These are phyloP conservation scores for Deroptyus accipitrinus DNA, from an alignment of 2,113 vertebrate genomes.

Conservation along the genomic window DNA sequence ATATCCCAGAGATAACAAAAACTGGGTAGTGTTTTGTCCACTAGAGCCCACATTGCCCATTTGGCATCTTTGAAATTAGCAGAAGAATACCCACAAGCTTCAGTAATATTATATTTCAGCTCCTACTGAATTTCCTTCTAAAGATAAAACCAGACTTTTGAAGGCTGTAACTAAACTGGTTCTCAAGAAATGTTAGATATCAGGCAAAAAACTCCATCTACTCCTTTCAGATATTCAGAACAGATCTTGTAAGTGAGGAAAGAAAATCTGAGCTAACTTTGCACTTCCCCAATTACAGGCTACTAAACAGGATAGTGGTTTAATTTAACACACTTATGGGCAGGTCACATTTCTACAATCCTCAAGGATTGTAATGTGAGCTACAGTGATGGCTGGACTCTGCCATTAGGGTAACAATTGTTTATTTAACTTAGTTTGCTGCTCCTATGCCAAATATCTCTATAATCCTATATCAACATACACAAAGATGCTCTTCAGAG, in stretches of 20 bases:
- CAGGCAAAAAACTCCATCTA: background rate
- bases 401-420: background rate
- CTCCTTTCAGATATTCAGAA: background rate
- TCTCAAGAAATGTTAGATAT: background rate
- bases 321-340: background rate
- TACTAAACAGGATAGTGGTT: background rate
- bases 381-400: background rate
- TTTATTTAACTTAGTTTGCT: background rate
- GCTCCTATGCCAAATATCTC: background rate
- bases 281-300: background rate
- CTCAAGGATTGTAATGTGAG: background rate
- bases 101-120: background rate
- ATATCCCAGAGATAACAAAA: background rate
- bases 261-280: background rate
- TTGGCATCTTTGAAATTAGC: background rate
- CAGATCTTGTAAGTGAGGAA: background rate
- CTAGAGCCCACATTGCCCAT: background rate
- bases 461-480: background rate
- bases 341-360: background rate
- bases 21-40: background rate
- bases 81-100: background rate
- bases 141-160: background rate
- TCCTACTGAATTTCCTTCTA: background rate
- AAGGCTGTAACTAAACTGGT: background rate
- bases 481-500: background rate